Evolutionary conservation across 2,113 vertebrate species (phyloP).

Genomic region (Ursus arctos): DNA sequence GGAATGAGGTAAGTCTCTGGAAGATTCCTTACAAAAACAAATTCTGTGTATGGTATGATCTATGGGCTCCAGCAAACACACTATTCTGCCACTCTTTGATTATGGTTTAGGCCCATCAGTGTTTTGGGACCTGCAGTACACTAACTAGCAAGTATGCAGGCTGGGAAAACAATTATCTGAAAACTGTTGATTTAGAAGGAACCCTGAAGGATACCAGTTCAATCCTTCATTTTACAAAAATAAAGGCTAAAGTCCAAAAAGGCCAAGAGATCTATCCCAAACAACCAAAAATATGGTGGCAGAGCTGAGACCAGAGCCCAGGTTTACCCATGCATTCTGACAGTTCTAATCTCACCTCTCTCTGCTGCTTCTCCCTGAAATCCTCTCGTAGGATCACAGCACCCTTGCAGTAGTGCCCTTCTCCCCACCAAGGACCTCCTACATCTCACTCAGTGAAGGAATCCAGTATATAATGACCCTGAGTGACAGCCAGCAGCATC

Average conservation of each 20-base stretch:
- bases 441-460: background rate
- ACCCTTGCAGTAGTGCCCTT: background rate
- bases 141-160: background rate
- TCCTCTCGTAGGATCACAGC: background rate
- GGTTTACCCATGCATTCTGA: background rate
- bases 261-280: background rate
- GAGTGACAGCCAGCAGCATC: background rate
- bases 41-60: fast-evolving
- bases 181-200: constrained; percentile 10
- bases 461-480: background rate
- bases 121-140: background rate
- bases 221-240: background rate
- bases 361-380: too few species aligned
- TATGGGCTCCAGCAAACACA: background rate
- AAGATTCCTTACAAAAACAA: background rate
- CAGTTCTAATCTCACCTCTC: background rate
- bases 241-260: background rate
- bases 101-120: background rate
- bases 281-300: background rate
- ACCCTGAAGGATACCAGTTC: background rate
- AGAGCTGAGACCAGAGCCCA: background rate
- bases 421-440: background rate
- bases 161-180: background rate
- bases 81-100: background rate
- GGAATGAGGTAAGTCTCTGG: background rate